Conservation (phyloP, 2,888 invertebrate genomes). For the Drosophila anomalipes region DNA sequence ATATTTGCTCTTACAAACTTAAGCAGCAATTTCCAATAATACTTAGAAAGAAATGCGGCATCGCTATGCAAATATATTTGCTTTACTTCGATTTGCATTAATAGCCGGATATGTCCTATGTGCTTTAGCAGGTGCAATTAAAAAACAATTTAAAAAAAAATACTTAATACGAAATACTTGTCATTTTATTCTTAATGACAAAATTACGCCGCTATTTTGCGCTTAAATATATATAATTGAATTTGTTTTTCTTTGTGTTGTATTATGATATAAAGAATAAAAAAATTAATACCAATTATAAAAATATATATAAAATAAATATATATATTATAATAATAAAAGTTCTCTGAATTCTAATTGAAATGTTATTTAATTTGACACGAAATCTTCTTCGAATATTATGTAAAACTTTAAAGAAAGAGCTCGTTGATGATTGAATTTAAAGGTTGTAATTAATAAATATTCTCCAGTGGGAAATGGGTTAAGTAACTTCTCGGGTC, state of each 20-base stretch:
- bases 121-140: not conserved
- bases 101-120: not conserved
- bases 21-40: constrained; percentile 3
- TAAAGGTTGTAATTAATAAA: constrained; percentile 7
- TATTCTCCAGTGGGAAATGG: constrained; percentile 38
- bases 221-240: not conserved
- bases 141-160: not conserved
- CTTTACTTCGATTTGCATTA: not conserved
- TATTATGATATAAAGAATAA: not conserved
- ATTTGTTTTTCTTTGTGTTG: not conserved
- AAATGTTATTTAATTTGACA: not conserved
- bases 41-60: not conserved
- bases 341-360: not conserved
- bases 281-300: not conserved
- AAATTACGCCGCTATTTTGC: not conserved
- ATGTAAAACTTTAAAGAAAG: not conserved
- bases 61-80: not conserved
- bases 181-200: not conserved
- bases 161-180: not conserved
- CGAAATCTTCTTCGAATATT: not conserved
- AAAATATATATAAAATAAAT: not conserved
- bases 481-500: constrained; percentile 3
- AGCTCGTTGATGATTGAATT: not conserved
- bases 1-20: not conserved
- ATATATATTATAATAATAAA: not conserved